Evolutionary conservation across 2,113 vertebrate genomes (phyloP).

Genomic region (Crotalus helleri): DNA sequence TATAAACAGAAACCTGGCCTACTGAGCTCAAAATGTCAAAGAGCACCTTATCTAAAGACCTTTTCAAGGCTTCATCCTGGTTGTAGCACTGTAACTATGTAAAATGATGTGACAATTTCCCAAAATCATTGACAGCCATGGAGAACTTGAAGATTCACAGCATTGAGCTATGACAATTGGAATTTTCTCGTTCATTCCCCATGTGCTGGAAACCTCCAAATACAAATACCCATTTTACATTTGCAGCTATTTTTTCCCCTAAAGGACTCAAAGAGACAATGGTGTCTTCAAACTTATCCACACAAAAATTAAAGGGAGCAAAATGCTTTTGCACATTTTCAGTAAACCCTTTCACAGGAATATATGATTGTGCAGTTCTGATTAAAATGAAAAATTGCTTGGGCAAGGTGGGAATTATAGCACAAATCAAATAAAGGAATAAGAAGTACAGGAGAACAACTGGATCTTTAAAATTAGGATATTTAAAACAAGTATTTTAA

Average conservation of each 20-base stretch:
- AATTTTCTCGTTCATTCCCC: neutral
- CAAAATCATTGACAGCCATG: neutral
- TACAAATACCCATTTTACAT: neutral
- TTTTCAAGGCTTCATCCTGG: neutral
- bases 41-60: neutral
- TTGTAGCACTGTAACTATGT: neutral
- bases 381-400: neutral
- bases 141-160: neutral
- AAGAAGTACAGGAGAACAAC: neutral
- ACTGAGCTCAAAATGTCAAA: neutral
- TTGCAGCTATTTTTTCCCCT: neutral
- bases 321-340: neutral
- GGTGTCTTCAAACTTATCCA: neutral
- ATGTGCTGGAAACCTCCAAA: neutral
- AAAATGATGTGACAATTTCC: neutral
- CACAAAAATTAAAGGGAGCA: neutral
- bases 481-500: neutral
- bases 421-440: neutral
- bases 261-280: neutral
- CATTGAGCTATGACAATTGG: neutral
- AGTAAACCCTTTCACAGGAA: neutral
- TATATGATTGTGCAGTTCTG: fast-evolving
- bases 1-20: neutral
- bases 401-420: neutral
- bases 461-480: neutral